Percentiles rank a stretch among this genome's conserved stretches.
phyloP scores from a whole-genome alignment of 2,888 invertebrate species.

The Ichneumoninae sp. region DNA sequence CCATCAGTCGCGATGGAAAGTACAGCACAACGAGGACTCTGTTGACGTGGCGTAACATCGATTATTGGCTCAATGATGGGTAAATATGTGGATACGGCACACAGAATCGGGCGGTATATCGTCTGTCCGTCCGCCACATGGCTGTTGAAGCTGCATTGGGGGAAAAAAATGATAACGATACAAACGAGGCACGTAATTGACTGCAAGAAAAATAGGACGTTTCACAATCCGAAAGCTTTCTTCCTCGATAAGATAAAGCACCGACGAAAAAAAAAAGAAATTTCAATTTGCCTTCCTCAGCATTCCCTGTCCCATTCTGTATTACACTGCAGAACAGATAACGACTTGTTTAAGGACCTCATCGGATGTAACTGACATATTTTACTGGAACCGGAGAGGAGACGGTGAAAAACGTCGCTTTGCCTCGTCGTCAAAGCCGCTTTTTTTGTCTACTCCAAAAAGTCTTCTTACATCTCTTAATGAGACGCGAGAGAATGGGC shows the following conservation, averaged over 20 bases:
- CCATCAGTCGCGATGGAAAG: constrained; percentile 42
- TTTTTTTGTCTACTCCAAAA: constrained; percentile 19
- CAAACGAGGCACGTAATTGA: constrained; percentile 2
- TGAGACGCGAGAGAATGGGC: not conserved
- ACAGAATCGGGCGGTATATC: not conserved
- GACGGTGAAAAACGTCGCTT: constrained; percentile 34
- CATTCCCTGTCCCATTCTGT: constrained; percentile 58
- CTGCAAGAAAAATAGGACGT: constrained; percentile 10
- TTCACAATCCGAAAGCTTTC: not conserved
- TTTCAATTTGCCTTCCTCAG: constrained; percentile 66
- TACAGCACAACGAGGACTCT: not conserved
- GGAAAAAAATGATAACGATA: not conserved
- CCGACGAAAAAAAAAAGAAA: not conserved
- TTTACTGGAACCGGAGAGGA: constrained; percentile 45
- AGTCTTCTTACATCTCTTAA: constrained; percentile 24
- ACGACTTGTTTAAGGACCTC: constrained; percentile 65
- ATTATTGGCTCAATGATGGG: constrained; percentile 29
- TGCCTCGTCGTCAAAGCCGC: not conserved
- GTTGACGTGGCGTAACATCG: constrained; percentile 33
- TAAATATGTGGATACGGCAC: constrained; percentile 16
- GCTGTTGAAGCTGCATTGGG: not conserved
- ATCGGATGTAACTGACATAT: constrained; percentile 66
- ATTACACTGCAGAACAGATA: constrained; percentile 55
- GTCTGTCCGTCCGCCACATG: not conserved
- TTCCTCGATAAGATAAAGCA: not conserved